These are phyloP conservation scores for Gallinago undulata DNA, from an alignment of 2,113 vertebrate genomes.

Conservation along the genomic window DNA sequence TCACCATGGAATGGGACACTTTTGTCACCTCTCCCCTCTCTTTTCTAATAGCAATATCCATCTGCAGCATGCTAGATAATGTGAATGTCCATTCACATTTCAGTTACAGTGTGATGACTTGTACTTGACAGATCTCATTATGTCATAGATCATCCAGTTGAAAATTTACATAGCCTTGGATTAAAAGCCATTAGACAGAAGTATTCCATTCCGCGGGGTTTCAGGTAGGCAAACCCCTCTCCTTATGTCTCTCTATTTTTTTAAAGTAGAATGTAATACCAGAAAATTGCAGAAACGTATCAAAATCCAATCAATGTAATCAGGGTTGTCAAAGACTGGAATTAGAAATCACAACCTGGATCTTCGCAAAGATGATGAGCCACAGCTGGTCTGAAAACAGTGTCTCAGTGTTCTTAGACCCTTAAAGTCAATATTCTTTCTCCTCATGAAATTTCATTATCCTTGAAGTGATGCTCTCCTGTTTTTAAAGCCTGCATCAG, in stretches of 20 bases:
- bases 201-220: background rate
- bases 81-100: constrained; percentile 59
- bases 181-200: constrained; percentile 30
- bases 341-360: background rate
- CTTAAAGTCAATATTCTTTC: background rate
- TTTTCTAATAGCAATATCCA: constrained; percentile 55
- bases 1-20: background rate
- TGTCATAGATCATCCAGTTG: constrained; percentile 29
- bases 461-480: background rate
- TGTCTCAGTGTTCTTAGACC: background rate
- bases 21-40: constrained; percentile 60
- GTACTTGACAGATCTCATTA: constrained; percentile 70
- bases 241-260: background rate
- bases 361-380: background rate
- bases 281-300: background rate
- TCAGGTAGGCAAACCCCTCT: constrained; percentile 17
- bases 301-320: background rate
- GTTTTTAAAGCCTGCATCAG: background rate
- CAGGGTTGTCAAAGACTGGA: background rate
- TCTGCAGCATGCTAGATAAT: constrained; percentile 44
- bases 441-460: background rate
- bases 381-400: background rate
- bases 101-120: constrained; percentile 30
- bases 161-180: constrained; percentile 56
- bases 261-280: background rate